Evolutionary conservation across 2,888 invertebrate species (phyloP).

Genomic region (Cyaniris semiargus): DNA sequence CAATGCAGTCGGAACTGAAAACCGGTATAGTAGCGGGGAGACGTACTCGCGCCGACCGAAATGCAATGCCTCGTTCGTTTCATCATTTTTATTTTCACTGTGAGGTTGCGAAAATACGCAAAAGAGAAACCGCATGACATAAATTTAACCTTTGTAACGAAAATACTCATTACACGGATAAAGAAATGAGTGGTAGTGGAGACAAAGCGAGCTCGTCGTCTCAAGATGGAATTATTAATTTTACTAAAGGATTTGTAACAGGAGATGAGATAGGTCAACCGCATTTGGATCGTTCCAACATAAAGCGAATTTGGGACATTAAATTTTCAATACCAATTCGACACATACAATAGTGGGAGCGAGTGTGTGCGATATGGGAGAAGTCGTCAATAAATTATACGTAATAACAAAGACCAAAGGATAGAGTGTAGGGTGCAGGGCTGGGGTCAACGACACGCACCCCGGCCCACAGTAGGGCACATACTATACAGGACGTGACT

Average conservation of each 20-base stretch:
- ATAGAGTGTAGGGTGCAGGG: slow-evolving; percentile 70
- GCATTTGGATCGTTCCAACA: neutral
- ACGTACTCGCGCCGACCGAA: slow-evolving; percentile 55
- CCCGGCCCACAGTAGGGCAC: slow-evolving; percentile 71
- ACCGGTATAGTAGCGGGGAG: slow-evolving; percentile 68
- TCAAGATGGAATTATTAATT: neutral
- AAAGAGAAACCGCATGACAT: slow-evolving; percentile 29
- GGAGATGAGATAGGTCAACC: neutral
- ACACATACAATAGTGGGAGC: neutral
- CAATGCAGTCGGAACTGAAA: slow-evolving; percentile 69
- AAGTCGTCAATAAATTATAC: slow-evolving; percentile 51
- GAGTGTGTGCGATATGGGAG: slow-evolving; percentile 3
- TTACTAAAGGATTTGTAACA: neutral
- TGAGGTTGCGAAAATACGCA: slow-evolving; percentile 24
- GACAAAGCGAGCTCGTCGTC: neutral
- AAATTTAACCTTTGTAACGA: slow-evolving; percentile 10
- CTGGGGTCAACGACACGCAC: slow-evolving; percentile 78
- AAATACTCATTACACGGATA: neutral
- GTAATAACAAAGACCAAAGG: slow-evolving; percentile 71
- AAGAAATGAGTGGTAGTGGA: neutral
- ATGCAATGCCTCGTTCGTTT: slow-evolving; percentile 53
- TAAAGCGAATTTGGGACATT: neutral
- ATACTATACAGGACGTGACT: slow-evolving; percentile 77
- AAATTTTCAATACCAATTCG: slow-evolving; percentile 13
- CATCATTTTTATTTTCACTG: slow-evolving; percentile 30